A percentile compares a stretch with the other conserved stretches of the same genome.
phyloP scores from a whole-genome alignment of 2,888 invertebrate species.

The Cheilosia vernalis region DNA sequence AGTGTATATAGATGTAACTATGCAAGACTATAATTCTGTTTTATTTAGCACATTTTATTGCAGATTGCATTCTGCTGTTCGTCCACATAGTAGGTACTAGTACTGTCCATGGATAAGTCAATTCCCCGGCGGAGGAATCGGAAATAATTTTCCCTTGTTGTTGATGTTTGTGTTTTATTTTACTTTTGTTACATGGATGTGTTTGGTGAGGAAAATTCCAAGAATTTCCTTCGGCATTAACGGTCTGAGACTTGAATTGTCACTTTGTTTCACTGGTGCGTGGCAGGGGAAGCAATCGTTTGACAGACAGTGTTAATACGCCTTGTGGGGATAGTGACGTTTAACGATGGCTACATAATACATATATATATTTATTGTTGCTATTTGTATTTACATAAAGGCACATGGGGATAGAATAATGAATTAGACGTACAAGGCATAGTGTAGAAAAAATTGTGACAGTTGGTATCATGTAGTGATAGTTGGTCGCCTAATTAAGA shows the following conservation, averaged over 20 bases:
- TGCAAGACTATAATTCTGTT: conserved; percentile 12
- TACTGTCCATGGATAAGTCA: conserved; percentile 8
- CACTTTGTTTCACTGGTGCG: conserved; percentile 26
- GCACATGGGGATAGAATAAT: not conserved
- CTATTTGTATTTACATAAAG: conserved; percentile 12
- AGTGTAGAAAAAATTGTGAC: no score
- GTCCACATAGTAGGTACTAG: conserved; percentile 10
- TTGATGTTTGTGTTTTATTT: conserved; percentile 15
- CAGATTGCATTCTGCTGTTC: conserved; percentile 17
- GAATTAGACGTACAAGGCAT: not conserved
- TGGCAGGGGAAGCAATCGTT: conserved; percentile 10
- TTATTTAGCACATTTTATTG: conserved; percentile 34
- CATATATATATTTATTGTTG: not conserved
- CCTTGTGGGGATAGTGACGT: conserved; percentile 15
- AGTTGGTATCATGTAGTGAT: no score
- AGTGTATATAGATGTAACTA: conserved; percentile 11
- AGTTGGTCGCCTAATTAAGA: no score
- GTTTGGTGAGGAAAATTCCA: conserved; percentile 25
- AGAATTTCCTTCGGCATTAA: conserved; percentile 18
- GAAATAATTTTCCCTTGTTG: conserved; percentile 21
- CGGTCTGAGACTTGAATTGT: conserved; percentile 50
- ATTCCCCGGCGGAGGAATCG: conserved; percentile 21
- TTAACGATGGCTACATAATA: not conserved
- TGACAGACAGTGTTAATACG: conserved; percentile 27
- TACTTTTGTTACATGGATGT: conserved; percentile 15